phyloP scores from a whole-genome alignment of 2,888 invertebrate species.

The Hirudinaria manillensis region DNA sequence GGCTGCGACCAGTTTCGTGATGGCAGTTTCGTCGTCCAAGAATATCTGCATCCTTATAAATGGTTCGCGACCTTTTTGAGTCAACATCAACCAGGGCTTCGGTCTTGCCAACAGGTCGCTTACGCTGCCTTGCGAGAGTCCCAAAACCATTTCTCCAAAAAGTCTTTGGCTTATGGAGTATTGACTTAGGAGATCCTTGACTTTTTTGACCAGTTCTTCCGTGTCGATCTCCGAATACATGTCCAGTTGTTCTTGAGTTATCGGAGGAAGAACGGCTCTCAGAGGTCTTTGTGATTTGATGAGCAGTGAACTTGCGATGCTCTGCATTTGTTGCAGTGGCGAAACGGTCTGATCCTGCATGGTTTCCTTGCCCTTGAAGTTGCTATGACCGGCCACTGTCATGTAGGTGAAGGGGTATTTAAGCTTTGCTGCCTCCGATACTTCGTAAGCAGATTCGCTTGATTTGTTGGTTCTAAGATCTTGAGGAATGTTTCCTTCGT shows the following conservation, averaged over 20 bases:
- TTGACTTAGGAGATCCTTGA: conserved; percentile 56
- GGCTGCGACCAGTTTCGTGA: conserved; percentile 86
- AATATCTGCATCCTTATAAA: conserved; percentile 69
- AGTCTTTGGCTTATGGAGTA: conserved; percentile 80
- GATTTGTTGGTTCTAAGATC: conserved; percentile 34
- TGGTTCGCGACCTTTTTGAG: conserved; percentile 86
- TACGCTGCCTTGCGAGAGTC: conserved; percentile 71
- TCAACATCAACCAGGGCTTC: conserved; percentile 98
- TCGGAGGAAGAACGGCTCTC: conserved; percentile 91
- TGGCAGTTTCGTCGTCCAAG: conserved; percentile 88
- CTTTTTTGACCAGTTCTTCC: conserved; percentile 89
- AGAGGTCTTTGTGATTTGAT: conserved; percentile 69
- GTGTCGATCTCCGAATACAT: conserved; percentile 95
- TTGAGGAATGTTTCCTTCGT: conserved; percentile 35
- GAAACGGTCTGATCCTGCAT: conserved; percentile 71
- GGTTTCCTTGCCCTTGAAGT: neutral
- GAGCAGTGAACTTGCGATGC: conserved; percentile 91
- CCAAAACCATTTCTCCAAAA: conserved; percentile 93
- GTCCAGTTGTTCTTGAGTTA: conserved; percentile 97
- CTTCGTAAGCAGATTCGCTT: conserved; percentile 34
- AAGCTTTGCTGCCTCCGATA: conserved; percentile 8
- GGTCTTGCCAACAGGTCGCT: conserved; percentile 93
- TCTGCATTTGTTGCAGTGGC: conserved; percentile 92
- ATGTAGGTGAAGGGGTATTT: conserved; percentile 5
- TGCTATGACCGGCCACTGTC: neutral